These are phyloP conservation scores for Pseudopipra pipra DNA, from an alignment of 2,113 vertebrate species.

Conservation along the genomic window DNA sequence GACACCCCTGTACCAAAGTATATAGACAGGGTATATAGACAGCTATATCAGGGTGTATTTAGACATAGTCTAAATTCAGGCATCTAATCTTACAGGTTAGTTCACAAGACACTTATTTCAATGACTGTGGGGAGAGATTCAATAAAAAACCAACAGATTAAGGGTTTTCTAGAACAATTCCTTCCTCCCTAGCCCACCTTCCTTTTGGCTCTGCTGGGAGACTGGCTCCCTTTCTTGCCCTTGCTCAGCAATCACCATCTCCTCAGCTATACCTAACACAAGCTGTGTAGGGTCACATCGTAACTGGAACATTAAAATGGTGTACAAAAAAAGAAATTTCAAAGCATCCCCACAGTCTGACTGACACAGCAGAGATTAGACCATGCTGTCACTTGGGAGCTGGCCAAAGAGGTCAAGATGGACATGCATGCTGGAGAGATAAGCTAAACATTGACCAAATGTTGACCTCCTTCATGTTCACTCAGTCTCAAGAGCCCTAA, in stretches of 20 bases:
- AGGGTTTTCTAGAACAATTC: neutral
- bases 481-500: neutral
- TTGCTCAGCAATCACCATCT: neutral
- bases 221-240: neutral
- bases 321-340: neutral
- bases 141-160: neutral
- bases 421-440: neutral
- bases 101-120: neutral
- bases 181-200: rapidly evolving
- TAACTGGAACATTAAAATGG: neutral
- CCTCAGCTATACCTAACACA: neutral
- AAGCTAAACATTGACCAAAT: neutral
- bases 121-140: neutral
- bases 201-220: neutral
- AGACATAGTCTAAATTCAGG: neutral
- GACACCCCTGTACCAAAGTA: neutral
- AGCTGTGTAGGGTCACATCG: neutral
- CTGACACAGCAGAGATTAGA: neutral
- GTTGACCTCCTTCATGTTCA: neutral
- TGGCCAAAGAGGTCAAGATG: neutral
- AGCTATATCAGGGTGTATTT: neutral
- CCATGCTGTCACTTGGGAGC: rapidly evolving
- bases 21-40: neutral
- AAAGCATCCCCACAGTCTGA: neutral
- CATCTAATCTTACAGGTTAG: neutral